These are phyloP conservation scores for Syrrhaptes paradoxus DNA, from an alignment of 2,113 vertebrate genomes.

Conservation along the genomic window DNA sequence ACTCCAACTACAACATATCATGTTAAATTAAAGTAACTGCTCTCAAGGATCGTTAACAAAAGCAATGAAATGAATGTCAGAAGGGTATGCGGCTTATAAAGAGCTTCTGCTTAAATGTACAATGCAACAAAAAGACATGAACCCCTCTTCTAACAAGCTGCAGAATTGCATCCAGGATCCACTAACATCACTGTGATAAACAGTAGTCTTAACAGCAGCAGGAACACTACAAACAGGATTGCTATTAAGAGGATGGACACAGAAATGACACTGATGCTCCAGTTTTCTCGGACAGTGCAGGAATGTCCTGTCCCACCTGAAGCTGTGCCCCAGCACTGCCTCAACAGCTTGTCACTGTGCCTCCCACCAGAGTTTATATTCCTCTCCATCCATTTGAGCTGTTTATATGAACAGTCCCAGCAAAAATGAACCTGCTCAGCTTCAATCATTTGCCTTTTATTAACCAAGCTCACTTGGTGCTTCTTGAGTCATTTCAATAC, in stretches of 20 bases:
- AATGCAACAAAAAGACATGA: background rate
- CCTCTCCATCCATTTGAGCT: background rate
- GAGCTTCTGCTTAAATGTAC: background rate
- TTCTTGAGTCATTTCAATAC: background rate
- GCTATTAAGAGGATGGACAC: background rate
- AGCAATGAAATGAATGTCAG: background rate
- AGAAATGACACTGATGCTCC: background rate
- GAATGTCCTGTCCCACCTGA: background rate
- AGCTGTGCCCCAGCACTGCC: background rate
- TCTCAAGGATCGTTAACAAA: background rate
- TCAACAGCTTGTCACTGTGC: background rate
- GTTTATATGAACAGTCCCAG: background rate
- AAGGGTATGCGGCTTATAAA: background rate
- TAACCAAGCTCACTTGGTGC: background rate
- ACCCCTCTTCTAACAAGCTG: background rate
- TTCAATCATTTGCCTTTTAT: background rate
- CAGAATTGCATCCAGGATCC: background rate
- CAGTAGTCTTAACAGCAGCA: background rate
- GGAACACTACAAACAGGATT: background rate
- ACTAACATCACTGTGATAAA: background rate
- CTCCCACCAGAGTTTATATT: background rate
- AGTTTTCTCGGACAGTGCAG: background rate
- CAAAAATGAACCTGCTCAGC: background rate
- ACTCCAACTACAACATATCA: background rate
- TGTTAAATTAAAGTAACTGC: background rate